Evolutionary conservation across 2,113 vertebrate species (phyloP).

Genomic region (Aptenodytes patagonicus): DNA sequence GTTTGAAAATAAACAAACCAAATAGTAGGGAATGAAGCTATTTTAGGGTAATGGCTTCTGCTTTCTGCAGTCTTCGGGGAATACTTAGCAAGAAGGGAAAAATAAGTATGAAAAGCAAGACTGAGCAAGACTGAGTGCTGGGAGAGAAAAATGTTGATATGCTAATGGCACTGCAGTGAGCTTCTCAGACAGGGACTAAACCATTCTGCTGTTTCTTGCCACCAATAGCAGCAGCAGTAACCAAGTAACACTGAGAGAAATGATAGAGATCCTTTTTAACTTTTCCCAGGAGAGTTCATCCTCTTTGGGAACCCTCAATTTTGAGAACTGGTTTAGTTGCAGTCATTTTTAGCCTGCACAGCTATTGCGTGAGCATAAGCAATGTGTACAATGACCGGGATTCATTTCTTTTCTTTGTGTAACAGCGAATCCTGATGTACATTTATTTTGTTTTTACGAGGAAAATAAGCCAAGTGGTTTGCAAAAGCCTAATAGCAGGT

Average conservation of each 20-base stretch:
- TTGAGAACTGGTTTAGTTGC: not conserved
- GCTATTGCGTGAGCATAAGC: not conserved
- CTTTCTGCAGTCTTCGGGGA: not conserved
- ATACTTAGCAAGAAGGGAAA: not conserved
- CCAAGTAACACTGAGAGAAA: not conserved
- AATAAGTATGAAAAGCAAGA: not conserved
- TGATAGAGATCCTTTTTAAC: not conserved
- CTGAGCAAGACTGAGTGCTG: not conserved
- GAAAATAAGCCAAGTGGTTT: slow-evolving; percentile 26
- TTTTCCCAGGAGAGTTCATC: not conserved
- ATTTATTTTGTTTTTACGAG: slow-evolving; percentile 31
- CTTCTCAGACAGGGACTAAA: not conserved
- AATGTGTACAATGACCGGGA: not conserved
- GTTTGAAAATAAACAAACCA: not conserved
- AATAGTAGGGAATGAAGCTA: not conserved
- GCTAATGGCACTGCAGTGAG: not conserved
- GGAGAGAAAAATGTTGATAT: not conserved
- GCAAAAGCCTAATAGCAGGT: not conserved
- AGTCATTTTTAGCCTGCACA: not conserved
- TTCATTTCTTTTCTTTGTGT: not conserved
- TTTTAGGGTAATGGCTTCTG: not conserved
- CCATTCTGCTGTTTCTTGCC: not conserved
- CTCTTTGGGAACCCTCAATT: not conserved
- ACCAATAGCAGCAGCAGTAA: not conserved
- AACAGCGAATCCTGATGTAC: not conserved